These are phyloP conservation scores for Bombus pascuorum DNA, from an alignment of 1,140 invertebrate species.

Conservation along the genomic window DNA sequence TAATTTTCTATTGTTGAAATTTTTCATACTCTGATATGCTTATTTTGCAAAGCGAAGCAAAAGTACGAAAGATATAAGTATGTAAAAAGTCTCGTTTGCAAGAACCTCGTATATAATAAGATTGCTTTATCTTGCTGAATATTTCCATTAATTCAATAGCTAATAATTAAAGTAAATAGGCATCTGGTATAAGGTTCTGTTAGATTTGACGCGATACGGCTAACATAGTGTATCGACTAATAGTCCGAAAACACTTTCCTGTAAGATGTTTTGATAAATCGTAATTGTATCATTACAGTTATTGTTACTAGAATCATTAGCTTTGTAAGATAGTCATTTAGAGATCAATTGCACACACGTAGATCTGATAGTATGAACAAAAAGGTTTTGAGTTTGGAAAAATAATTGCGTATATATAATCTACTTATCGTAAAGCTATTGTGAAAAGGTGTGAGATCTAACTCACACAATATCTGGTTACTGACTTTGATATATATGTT, in stretches of 20 bases:
- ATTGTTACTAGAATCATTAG: background rate
- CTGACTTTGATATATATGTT: constrained; percentile 55
- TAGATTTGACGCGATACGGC: background rate
- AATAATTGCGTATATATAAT: constrained; percentile 22
- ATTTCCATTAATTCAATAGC: background rate
- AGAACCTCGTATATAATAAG: too few species aligned
- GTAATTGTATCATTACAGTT: background rate
- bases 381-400: constrained; percentile 16
- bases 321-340: too few species aligned
- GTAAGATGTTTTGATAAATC: background rate
- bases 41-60: background rate
- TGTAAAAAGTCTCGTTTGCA: too few species aligned
- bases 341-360: background rate
- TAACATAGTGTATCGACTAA: background rate
- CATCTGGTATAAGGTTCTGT: too few species aligned
- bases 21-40: too few species aligned
- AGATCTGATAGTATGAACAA: background rate
- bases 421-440: constrained; percentile 19
- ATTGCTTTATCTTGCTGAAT: background rate
- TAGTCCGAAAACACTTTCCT: too few species aligned
- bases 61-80: too few species aligned
- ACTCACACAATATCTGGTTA: constrained; percentile 17
- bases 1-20: background rate
- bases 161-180: background rate
- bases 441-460: constrained; percentile 36